Evolutionary conservation across 2,113 vertebrate species (phyloP), one percentile per base, ranked within the genome.

Genomic region (Macroglossus sobrinus): DNA sequence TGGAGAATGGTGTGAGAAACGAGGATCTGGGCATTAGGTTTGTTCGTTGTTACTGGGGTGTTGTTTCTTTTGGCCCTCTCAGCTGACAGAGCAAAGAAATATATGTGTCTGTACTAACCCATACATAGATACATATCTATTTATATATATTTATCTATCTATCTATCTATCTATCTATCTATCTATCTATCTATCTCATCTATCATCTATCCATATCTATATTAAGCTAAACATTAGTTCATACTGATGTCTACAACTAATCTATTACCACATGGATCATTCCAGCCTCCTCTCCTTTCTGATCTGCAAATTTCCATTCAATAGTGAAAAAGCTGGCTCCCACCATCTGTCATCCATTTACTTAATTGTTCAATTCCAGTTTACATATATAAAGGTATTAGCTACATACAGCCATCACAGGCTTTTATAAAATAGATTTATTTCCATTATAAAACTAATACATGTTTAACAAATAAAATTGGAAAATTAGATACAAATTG

Each of bases 241-340:
- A 71, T 74, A 63, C 57, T 33, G 30, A 86, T 74, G 74, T 69
- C 66, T 82, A 47, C 59, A 95, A 87, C 47, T 47, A 84, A 84
- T 81, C 69, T 22, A 47, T 94, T 76, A 76, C 33, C 59, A 84
- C 59, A 1, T 88, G 76, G 68, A 43, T 92, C 76, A n/a, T 75
- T 82, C 50, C 92, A 35, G 38, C 89, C 61, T 81, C 75, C 33
- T 87, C 66, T 21, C 90, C 76, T 88, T 68, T 47, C 59, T 76
- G 26, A 92, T 92, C 50, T 88, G 50, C 75, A 92, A 47, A 92
- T 88, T 92, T 76, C 84, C 69, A 82, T 76, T 88, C 69, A 82
- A 82, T 47, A 88, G 59, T 82, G 69, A 57, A 71, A 82, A 95
- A 75, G 57, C 84, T 88, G 76, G 47, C 33, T 87, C 40, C 47